A percentile compares a stretch with the other conserved stretches of the same genome.
phyloP scores from a whole-genome alignment of 2,113 vertebrate genomes.

The Empidonax traillii region DNA sequence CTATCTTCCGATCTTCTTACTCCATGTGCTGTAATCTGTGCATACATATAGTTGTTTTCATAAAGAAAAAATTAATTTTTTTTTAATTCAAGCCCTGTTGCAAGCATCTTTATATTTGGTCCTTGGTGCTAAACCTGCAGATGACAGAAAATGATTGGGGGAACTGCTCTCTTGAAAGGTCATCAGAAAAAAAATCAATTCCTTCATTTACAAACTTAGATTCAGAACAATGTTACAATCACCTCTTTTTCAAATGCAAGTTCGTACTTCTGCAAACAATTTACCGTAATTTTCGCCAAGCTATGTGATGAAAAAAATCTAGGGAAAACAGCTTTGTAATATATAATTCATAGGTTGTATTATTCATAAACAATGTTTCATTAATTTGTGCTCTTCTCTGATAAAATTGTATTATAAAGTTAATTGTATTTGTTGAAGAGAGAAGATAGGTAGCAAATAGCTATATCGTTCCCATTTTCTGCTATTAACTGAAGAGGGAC shows the following conservation, averaged over 20 bases:
- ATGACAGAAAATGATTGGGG: not conserved
- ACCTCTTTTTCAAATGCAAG: not conserved
- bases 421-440: not conserved
- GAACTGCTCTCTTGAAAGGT: not conserved
- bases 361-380: not conserved
- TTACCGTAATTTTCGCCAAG: not conserved
- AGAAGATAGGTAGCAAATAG: not conserved
- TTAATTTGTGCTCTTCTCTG: not conserved
- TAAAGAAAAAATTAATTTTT: not conserved
- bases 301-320: not conserved
- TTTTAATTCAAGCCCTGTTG: not conserved
- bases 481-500: not conserved
- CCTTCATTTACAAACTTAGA: not conserved
- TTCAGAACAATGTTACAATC: not conserved
- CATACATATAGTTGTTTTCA: not conserved
- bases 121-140: not conserved
- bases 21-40: not conserved
- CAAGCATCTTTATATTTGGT: not conserved
- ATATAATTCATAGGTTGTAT: not conserved
- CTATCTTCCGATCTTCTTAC: not conserved
- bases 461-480: not conserved
- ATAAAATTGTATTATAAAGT: not conserved
- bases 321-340: not conserved
- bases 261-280: not conserved
- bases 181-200: not conserved